Base-by-base conservation (phyloP, 2,797 vertebrate species). In the Hafferia zeledoni region DNA sequence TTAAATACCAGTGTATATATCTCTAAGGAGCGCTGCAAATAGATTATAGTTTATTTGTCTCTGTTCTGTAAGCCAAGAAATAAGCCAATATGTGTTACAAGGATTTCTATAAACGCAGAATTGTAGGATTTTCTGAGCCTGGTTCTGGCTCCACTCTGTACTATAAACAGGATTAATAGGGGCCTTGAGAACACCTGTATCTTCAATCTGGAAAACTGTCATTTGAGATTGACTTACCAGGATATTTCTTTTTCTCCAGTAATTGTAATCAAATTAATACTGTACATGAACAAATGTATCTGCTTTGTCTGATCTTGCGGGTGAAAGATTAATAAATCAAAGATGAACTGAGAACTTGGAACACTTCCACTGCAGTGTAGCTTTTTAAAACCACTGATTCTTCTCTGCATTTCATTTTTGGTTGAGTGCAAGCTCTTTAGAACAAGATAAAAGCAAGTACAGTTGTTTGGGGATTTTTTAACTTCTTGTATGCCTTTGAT, bases 1-100 rank as follows among this genome's bases (percentile, higher is more conserved):
- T 92, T 83, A 95, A 93, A 87, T 94, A 68, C 6, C 52, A 78
- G 19, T 75, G 67, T 93, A 87, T 68, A 3, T 31, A 30, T 80
- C 78, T 93, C 90, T 57, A 71, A 94, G 88, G 85, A 89, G 46
- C 0, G 0, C 43, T 93, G 67, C 49, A 94, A 84, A 89, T 52
- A 68, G 84, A 75, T 91, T 75, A 52, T 63, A 25, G 67, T 64
- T 93, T 80, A 61, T 83, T 87, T 93, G 43, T 88, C 37, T 78
- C 63, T 57, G 13, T 46, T 92, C 56, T 88, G 35, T 67, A 83
- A 94, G 89, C 43, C 83, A 43, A 31, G 44, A 86, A 94, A 80
- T 16, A 27, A 92, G 39, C 39, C 35, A 49, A 6, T 68, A 30
- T 3, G 13, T 82, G 12, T 60, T 83, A 69, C 52, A 57, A 69